A percentile compares a stretch with the other conserved stretches of the same genome.
These are phyloP conservation scores for Ptychodera flava DNA, from an alignment of 35 echinoderm and acorn worm species.

Conservation along the genomic window DNA sequence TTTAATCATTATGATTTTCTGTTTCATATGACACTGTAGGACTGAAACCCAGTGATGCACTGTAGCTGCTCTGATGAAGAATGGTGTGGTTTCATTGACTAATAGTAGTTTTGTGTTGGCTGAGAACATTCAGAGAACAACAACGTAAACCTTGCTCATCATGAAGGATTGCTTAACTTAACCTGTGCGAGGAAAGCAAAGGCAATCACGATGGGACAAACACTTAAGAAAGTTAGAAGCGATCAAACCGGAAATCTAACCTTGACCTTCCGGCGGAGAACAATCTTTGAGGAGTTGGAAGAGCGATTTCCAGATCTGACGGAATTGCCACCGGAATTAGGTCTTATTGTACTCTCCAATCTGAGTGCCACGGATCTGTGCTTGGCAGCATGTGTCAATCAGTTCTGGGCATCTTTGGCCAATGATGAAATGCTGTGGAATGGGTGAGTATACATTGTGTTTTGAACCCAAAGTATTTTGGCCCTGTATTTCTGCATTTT, in stretches of 20 bases:
- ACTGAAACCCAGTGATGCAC: too few relatives aligned
- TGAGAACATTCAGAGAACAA: too few relatives aligned
- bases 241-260: neutral
- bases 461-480: too few relatives aligned
- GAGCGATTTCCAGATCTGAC: slow-evolving; percentile 79
- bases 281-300: slow-evolving; percentile 15
- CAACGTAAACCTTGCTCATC: too few relatives aligned
- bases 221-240: neutral
- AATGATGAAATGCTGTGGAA: slow-evolving; percentile 90
- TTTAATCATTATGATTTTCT: too few relatives aligned
- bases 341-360: slow-evolving; percentile 79
- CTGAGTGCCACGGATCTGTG: slow-evolving; percentile 90
- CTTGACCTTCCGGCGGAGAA: neutral
- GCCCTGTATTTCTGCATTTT: too few relatives aligned
- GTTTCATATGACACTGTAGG: too few relatives aligned
- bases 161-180: too few relatives aligned
- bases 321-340: slow-evolving; percentile 85
- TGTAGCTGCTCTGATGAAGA: too few relatives aligned
- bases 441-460: slow-evolving; percentile 81
- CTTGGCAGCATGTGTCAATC: slow-evolving; percentile 93
- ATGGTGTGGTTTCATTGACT: too few relatives aligned
- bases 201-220: neutral
- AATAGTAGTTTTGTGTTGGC: too few relatives aligned
- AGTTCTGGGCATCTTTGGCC: slow-evolving; percentile 86
- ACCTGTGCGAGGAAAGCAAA: too few relatives aligned